These are phyloP conservation scores for Leptinotarsa texana DNA, from an alignment of 1,140 invertebrate genomes.

Conservation along the genomic window DNA sequence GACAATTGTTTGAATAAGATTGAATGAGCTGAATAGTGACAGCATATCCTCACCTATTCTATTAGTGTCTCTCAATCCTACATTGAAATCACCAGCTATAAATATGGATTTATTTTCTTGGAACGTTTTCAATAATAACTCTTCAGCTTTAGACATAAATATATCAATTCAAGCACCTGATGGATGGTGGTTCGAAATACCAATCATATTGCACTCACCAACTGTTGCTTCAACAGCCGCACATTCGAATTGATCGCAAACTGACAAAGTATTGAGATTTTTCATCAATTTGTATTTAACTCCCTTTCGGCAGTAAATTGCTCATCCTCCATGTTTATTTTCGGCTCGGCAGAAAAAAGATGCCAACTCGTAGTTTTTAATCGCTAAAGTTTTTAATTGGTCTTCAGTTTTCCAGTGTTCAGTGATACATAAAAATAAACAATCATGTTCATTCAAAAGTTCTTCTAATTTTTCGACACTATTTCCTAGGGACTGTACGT, in stretches of 20 bases:
- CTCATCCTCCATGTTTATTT: slow-evolving; percentile 9
- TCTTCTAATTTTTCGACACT: not conserved
- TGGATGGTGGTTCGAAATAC: not conserved
- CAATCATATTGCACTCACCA: not conserved
- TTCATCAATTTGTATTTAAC: not conserved
- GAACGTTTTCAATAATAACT: slow-evolving; percentile 9
- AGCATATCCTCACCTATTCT: not conserved
- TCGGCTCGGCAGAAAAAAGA: slow-evolving; percentile 4
- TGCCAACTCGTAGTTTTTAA: slow-evolving; percentile 31
- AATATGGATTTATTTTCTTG: slow-evolving; percentile 1
- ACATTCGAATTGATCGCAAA: slow-evolving; percentile 11
- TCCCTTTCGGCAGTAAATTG: not conserved
- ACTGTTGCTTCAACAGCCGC: not conserved
- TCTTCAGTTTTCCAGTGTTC: slow-evolving; percentile 38
- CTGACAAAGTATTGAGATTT: slow-evolving; percentile 1
- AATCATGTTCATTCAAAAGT: slow-evolving; percentile 26
- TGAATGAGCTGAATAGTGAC: not conserved
- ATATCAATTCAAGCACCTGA: not conserved
- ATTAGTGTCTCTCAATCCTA: not conserved
- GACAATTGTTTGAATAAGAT: not conserved
- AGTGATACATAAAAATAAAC: slow-evolving; percentile 28
- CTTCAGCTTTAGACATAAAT: slow-evolving; percentile 1
- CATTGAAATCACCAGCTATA: slow-evolving; percentile 19
- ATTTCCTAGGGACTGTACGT: slow-evolving; percentile 13
- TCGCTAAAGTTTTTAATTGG: slow-evolving; percentile 24